These are phyloP conservation scores for Myiopsitta monachus DNA, from an alignment of 2,113 vertebrate species.

Conservation along the genomic window DNA sequence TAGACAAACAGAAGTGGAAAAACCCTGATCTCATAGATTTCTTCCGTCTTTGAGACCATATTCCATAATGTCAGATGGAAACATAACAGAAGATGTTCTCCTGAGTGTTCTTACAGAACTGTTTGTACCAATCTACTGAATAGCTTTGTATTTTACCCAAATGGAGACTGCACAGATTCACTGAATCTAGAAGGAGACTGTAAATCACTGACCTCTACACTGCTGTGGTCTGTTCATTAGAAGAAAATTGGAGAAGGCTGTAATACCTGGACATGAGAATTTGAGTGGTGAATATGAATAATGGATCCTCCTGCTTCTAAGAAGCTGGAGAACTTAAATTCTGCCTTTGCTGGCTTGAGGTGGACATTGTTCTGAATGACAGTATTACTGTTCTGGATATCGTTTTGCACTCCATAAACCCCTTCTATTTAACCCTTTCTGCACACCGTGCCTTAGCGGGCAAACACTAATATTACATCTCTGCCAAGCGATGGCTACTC, in stretches of 20 bases:
- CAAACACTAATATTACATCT: background rate
- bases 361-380: background rate
- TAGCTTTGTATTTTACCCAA: background rate
- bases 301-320: background rate
- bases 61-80: background rate
- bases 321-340: background rate
- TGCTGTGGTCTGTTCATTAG: background rate
- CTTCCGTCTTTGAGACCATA: slow-evolving; percentile 4
- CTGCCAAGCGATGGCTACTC: background rate
- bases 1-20: slow-evolving; percentile 61
- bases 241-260: background rate
- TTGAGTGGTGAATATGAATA: background rate
- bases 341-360: background rate
- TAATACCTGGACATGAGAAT: background rate
- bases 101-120: background rate
- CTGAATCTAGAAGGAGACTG: background rate
- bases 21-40: slow-evolving; percentile 30
- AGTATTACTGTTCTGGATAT: background rate
- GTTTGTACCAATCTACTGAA: background rate
- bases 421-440: background rate
- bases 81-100: background rate
- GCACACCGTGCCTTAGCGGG: background rate
- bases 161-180: background rate
- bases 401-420: background rate
- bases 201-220: background rate